A percentile compares a stretch with the other conserved stretches of the same genome.
These are phyloP conservation scores for Centropus unirufus DNA, from an alignment of 2,113 vertebrate species.

Conservation along the genomic window DNA sequence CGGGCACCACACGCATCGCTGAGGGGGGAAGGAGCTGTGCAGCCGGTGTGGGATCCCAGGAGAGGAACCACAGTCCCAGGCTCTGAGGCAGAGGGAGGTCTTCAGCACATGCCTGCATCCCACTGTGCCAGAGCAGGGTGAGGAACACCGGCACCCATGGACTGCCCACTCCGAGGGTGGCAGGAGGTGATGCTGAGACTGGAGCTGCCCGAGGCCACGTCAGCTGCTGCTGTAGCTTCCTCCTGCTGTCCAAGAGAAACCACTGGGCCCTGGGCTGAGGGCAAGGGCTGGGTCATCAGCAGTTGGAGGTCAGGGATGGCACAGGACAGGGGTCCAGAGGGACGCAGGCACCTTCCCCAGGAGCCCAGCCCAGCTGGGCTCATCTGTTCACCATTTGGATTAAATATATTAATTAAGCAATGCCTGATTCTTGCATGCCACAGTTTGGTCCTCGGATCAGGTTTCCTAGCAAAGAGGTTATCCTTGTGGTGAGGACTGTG, in stretches of 20 bases:
- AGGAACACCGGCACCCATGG: background rate
- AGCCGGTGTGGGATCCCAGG: rapidly evolving
- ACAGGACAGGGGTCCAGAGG: background rate
- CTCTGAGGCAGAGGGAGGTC: background rate
- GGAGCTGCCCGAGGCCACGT: constrained; percentile 6
- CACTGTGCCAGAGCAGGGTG: background rate
- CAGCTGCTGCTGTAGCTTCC: constrained; percentile 8
- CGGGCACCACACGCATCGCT: rapidly evolving
- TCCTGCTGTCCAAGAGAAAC: background rate
- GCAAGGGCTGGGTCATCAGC: background rate
- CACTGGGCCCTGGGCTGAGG: background rate
- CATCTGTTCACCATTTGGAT: background rate
- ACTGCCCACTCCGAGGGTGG: background rate
- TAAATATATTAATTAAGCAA: background rate
- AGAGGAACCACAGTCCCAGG: background rate
- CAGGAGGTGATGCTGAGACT: constrained; percentile 26
- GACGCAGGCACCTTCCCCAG: background rate
- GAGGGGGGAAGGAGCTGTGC: background rate
- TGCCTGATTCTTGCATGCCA: background rate
- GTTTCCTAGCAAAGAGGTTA: constrained; percentile 52
- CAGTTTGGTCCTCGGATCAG: background rate
- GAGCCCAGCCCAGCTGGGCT: background rate
- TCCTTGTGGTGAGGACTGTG: constrained; percentile 41
- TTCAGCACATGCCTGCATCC: background rate
- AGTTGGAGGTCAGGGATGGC: background rate